Evolutionary conservation across 1,140 invertebrate genomes (phyloP), one percentile per base, ranked within the genome.

Genomic region (Bilobella aurantiaca): DNA sequence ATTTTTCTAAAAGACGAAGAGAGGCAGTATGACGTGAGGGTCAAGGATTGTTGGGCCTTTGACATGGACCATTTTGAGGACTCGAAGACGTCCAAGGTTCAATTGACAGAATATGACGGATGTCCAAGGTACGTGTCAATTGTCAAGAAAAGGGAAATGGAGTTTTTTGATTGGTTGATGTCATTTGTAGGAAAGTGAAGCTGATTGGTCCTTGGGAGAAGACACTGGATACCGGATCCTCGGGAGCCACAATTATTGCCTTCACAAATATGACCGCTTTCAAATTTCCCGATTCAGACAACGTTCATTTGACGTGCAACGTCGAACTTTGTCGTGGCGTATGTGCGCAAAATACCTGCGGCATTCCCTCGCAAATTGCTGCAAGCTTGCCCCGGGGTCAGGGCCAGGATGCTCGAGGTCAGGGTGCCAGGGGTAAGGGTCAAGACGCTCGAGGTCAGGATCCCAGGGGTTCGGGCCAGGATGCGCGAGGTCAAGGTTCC

Each of bases 271-370:
- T 88, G 12, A 85, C 82, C 58, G 86, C 86, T 0, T 88, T 88
- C 77, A 84, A 86, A 68, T 88, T 88, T 74, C 86, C 86, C 1
- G 85, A 87, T 63, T 82, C 80, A 16, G 82, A 83, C 53, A 85
- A 87, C 79, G 85, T 88, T 0, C 86, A 83, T 73, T 74, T 88
- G 0, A 86, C 85, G n/a, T 88, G 86, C 75, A 87, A 87, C 71
- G 84, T 87, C 63, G 86, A 87, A 79, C 82, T 84, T 77, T 74
- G 67, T 3, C 53, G n/a, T 28, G 27, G 30, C 34, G 12, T 12
- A 30, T 53, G 14, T 58, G 49, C 5, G 16, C 28, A 57, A 18
- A 2, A 3, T 12, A 58, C 5, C 2, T n/a, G 21, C 58, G 5
- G n/a, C n/a, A n/a, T n/a, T n/a, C n/a, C n/a, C n/a, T n/a, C n/a